Conservation (phyloP, 2,113 vertebrate genomes). For the Gracilinanus agilis region DNA sequence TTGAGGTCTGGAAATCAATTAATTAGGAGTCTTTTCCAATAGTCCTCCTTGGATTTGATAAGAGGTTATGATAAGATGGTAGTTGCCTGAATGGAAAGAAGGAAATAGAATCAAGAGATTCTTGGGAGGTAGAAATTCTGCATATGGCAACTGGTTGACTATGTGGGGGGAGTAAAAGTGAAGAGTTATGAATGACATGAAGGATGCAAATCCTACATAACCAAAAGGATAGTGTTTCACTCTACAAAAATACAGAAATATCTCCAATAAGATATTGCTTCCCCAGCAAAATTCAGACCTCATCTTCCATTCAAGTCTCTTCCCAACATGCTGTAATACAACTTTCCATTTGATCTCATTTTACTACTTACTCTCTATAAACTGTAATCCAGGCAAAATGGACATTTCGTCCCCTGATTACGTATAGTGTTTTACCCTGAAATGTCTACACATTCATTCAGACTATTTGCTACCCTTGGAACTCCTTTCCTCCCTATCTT, state of each 20-base stretch:
- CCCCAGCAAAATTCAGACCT: background rate
- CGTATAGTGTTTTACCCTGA: background rate
- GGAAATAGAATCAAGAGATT: background rate
- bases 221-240: background rate
- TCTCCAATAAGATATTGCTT: background rate
- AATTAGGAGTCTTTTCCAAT: background rate
- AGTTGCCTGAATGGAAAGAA: background rate
- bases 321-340: background rate
- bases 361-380: background rate
- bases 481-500: background rate
- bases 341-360: background rate
- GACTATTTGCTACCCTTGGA: background rate
- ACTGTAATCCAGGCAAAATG: background rate
- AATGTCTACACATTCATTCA: background rate
- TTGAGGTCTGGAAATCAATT: background rate
- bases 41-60: background rate
- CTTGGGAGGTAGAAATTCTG: background rate
- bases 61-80: background rate
- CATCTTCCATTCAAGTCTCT: background rate
- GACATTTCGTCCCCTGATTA: background rate
- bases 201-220: background rate
- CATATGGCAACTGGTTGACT: background rate
- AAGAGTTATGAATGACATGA: background rate
- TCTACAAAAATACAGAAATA: background rate
- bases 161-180: background rate